phyloP scores from a whole-genome alignment of 2,113 vertebrate species.

The Syngnathoides biaculeatus region DNA sequence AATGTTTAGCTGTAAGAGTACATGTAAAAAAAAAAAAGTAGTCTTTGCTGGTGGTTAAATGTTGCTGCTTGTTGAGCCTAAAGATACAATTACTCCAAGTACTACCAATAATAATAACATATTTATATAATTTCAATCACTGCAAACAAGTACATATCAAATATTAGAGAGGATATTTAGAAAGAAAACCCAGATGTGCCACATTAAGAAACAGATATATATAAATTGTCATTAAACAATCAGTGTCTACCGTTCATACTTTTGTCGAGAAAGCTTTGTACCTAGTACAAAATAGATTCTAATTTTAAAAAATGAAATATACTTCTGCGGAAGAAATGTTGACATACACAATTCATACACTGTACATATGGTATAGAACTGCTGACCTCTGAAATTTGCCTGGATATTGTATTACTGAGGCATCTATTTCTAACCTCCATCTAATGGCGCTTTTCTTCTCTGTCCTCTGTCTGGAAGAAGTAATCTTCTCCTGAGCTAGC shows the following conservation, averaged over 20 bases:
- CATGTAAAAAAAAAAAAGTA: too few species aligned
- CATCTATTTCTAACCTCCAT: constrained; percentile 41
- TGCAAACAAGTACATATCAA: too few species aligned
- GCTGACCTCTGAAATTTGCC: constrained; percentile 27
- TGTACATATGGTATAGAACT: constrained; percentile 17
- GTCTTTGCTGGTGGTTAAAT: too few species aligned
- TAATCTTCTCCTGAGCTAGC: constrained; percentile 75
- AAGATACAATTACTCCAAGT: too few species aligned
- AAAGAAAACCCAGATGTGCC: too few species aligned
- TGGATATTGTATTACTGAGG: constrained; percentile 48
- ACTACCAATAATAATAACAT: too few species aligned
- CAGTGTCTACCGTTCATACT: background rate
- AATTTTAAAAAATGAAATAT: background rate
- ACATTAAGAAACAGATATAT: too few species aligned
- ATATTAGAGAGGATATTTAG: too few species aligned
- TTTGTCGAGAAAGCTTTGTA: background rate
- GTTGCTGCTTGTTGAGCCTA: too few species aligned
- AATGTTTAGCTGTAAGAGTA: too few species aligned
- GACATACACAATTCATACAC: background rate
- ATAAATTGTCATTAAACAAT: too few species aligned
- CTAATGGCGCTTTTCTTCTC: constrained; percentile 35
- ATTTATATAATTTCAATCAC: too few species aligned
- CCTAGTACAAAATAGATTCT: background rate
- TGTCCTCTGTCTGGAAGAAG: constrained; percentile 66
- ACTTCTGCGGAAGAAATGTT: constrained; percentile 16